Percentiles rank a stretch among this genome's conserved stretches.
Conservation (phyloP, 2,797 vertebrate genomes). For the Enteromius thamalakanensis region DNA sequence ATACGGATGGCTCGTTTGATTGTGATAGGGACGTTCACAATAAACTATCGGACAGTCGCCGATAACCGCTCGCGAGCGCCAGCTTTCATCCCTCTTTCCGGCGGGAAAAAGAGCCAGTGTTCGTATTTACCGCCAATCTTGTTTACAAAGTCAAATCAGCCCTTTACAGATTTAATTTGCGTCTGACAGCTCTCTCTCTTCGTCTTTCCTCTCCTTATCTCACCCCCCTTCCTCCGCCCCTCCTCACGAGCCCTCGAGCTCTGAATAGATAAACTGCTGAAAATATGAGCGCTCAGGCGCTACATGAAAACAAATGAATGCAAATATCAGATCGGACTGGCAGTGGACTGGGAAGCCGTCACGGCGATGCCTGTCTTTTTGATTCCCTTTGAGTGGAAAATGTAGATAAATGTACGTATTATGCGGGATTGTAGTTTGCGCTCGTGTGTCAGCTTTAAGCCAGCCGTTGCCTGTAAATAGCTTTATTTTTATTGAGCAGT, state of each 20-base stretch:
- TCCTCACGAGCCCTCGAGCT: slow-evolving; percentile 61
- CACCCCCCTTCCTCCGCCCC: slow-evolving; percentile 37
- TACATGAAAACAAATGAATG: slow-evolving; percentile 64
- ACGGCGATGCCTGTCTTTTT: slow-evolving; percentile 33
- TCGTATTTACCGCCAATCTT: slow-evolving; percentile 69
- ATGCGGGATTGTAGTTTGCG: slow-evolving; percentile 60
- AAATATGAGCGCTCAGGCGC: slow-evolving; percentile 53
- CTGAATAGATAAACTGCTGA: slow-evolving; percentile 65
- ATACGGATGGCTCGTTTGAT: slow-evolving; percentile 61
- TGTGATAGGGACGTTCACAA: slow-evolving; percentile 57
- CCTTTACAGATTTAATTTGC: slow-evolving; percentile 73
- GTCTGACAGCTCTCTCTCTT: slow-evolving; percentile 63
- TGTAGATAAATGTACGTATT: slow-evolving; percentile 67
- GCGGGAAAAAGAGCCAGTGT: slow-evolving; percentile 50
- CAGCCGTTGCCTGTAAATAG: slow-evolving; percentile 63
- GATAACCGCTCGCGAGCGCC: slow-evolving; percentile 44
- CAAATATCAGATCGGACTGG: slow-evolving; percentile 60
- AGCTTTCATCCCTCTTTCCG: slow-evolving; percentile 45
- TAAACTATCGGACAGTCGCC: slow-evolving; percentile 61
- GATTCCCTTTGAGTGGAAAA: slow-evolving; percentile 52
- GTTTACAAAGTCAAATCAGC: slow-evolving; percentile 76
- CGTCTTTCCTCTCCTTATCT: slow-evolving; percentile 46
- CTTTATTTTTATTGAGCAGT: slow-evolving; percentile 67
- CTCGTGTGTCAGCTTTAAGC: slow-evolving; percentile 61
- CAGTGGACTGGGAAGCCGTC: slow-evolving; percentile 51